Percentiles rank a stretch among this genome's conserved stretches.
Evolutionary conservation across 64 coral and sea anemone species (phyloP).

Genomic region (Actinia tenebrosa): DNA sequence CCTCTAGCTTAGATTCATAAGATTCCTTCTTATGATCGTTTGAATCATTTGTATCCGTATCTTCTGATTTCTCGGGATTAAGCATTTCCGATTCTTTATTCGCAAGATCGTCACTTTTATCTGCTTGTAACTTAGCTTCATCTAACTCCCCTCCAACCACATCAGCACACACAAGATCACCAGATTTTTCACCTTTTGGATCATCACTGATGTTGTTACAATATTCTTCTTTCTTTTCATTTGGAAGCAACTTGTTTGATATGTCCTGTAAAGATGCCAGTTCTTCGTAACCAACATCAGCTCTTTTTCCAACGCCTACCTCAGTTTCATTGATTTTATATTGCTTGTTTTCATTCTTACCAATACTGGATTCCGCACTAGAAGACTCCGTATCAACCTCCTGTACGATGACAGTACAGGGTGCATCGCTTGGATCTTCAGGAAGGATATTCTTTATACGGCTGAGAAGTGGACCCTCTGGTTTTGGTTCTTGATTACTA

Average conservation of each 20-base stretch:
- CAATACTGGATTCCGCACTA: neutral
- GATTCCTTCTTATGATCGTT: neutral
- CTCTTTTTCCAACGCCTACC: neutral
- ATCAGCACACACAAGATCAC: too few species aligned
- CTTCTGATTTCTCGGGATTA: neutral
- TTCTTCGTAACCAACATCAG: neutral
- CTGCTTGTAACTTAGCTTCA: neutral
- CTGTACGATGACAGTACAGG: neutral
- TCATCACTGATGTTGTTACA: neutral
- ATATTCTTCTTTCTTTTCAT: neutral
- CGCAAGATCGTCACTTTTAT: neutral
- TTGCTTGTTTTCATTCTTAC: neutral
- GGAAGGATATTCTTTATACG: neutral
- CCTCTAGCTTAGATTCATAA: neutral
- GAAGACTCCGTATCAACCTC: neutral
- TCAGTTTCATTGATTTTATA: neutral
- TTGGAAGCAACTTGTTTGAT: neutral
- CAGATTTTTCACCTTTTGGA: too few species aligned
- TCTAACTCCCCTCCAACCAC: too few species aligned
- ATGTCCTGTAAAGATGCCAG: neutral
- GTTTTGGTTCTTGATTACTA: neutral
- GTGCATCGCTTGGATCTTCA: neutral
- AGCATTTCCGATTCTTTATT: neutral
- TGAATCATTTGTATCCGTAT: neutral
- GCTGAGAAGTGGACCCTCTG: constrained; percentile 10